phyloP scores from a whole-genome alignment of 2,113 vertebrate genomes.

The Rhea americana region DNA sequence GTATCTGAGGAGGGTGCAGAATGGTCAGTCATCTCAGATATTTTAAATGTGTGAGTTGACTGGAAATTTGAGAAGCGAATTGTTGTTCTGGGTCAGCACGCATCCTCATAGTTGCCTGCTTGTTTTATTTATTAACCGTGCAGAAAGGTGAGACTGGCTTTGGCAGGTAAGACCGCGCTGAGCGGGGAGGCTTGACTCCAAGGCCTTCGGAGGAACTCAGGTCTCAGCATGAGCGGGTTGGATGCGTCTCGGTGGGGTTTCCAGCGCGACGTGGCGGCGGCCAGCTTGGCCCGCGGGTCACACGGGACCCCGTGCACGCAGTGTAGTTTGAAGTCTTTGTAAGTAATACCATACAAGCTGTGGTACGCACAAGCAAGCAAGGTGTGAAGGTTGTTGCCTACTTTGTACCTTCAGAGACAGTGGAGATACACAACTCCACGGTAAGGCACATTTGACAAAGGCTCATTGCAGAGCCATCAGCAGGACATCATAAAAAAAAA shows the following conservation, averaged over 20 bases:
- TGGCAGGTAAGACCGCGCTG: not conserved
- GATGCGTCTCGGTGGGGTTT: fast-evolving
- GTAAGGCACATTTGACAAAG: not conserved
- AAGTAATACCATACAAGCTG: fast-evolving
- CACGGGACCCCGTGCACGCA: too few relatives aligned
- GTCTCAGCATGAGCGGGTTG: not conserved
- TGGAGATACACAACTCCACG: not conserved
- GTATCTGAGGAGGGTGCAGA: not conserved
- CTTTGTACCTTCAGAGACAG: not conserved
- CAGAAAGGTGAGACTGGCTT: not conserved
- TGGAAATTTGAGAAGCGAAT: not conserved
- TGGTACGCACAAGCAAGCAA: fast-evolving
- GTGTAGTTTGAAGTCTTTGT: not conserved
- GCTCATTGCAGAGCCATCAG: not conserved
- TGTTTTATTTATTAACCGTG: not conserved
- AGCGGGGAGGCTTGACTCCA: fast-evolving
- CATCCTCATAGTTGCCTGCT: not conserved
- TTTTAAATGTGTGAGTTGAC: not conserved
- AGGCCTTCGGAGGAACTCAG: not conserved
- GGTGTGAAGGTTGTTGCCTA: not conserved
- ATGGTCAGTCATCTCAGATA: not conserved
- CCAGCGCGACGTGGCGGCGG: fast-evolving
- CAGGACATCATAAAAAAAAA: constrained; percentile 2
- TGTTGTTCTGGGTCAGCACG: not conserved
- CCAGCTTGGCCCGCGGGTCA: fast-evolving